These are phyloP conservation scores for Stenoptilia bipunctidactyla DNA, from an alignment of 2,888 invertebrate genomes.

Conservation along the genomic window DNA sequence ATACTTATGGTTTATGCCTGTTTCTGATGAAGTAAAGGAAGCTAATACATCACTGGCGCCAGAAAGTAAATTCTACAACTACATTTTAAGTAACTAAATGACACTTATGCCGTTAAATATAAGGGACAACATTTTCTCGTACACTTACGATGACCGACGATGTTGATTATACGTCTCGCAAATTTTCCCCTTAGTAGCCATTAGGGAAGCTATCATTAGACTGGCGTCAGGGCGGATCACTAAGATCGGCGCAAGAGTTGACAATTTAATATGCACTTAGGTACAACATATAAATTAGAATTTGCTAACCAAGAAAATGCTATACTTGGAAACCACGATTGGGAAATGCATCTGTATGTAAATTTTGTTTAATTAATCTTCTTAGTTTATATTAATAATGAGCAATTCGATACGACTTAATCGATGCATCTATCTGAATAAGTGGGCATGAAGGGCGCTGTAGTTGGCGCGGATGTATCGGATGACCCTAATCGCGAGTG, in stretches of 20 bases:
- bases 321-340: not conserved
- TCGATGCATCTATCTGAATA: not conserved
- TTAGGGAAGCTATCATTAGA: constrained; percentile 63
- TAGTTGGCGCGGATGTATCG: constrained; percentile 30
- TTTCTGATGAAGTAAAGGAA: constrained; percentile 26
- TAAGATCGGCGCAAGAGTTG: constrained; percentile 10
- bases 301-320: constrained; percentile 21
- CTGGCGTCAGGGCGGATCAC: constrained; percentile 53
- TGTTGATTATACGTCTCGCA: constrained; percentile 29
- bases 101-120: constrained; percentile 1
- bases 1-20: not conserved
- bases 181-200: constrained; percentile 50
- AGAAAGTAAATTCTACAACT: constrained; percentile 24
- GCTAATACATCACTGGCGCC: constrained; percentile 59
- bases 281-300: constrained; percentile 24
- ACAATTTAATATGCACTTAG: constrained; percentile 25
- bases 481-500: constrained; percentile 58
- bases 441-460: constrained; percentile 8
- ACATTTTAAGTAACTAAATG: not conserved
- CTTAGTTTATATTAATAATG: constrained; percentile 8
- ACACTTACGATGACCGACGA: constrained; percentile 9
- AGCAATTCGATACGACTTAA: not conserved
- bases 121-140: constrained; percentile 4
- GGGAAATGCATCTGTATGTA: not conserved
- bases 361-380: constrained; percentile 4